Base-by-base conservation (phyloP, 2,888 invertebrate species). In the Mycogona germanica region DNA sequence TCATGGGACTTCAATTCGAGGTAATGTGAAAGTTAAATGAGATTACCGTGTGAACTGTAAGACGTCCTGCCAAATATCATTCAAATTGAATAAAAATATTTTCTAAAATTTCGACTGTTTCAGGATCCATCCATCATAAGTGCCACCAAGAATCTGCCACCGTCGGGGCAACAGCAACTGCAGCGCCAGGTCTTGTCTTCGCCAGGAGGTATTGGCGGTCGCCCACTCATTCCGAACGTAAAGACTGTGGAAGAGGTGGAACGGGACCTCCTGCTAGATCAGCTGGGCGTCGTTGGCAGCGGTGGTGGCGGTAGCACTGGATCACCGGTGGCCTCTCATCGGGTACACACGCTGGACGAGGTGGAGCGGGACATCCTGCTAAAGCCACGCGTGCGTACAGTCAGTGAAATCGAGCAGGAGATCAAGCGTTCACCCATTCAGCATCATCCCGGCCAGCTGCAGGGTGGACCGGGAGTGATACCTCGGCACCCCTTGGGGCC, bases 231-330 rank as follows among this genome's bases (percentile, higher is more conserved):
- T 51, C 78, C 78, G 65, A 82, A 80, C 71, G 78, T 55, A 12
- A 78, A 80, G 66, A 82, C 82, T 0, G 80, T 84, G 7, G 82
- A 84, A 64, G 83, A 84, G 66, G 61, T 84, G 63, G 84, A 84
- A 65, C 73, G 81, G 40, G 80, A 78, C 61, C 69, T 84, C 52
- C 75, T 81, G 1, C 76, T 77, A 59, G 28, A 25, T n/a, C 26
- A 25, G n/a, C 35, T 35, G 12, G 35, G 12, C 12, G n/a, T n/a
- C n/a, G n/a, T n/a, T n/a, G n/a, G n/a, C n/a, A n/a, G n/a, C n/a
- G n/a, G n/a, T n/a, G n/a, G n/a, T n/a, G n/a, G n/a, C n/a, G n/a
- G n/a, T n/a, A n/a, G n/a, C n/a, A n/a, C n/a, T n/a, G n/a, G n/a
- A n/a, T n/a, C n/a, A n/a, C n/a, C n/a, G n/a, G 45, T 37, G 26